Percentiles rank a stretch among this genome's conserved stretches.
phyloP scores from a whole-genome alignment of 2,797 vertebrate species.

The Amblyraja radiata region DNA sequence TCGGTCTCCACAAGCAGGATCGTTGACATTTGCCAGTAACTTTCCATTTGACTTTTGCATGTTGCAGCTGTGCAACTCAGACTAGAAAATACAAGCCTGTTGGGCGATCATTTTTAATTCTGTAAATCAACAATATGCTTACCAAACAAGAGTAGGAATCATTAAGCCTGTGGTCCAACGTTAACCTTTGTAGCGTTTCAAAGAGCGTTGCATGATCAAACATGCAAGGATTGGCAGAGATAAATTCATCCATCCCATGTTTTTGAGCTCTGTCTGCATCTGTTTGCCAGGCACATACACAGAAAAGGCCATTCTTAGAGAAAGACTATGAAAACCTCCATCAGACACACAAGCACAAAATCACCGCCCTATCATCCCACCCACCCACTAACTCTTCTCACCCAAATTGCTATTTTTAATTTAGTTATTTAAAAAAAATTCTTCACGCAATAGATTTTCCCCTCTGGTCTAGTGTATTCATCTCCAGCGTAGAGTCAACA shows the following conservation, averaged over 20 bases:
- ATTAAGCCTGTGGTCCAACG: constrained; percentile 96
- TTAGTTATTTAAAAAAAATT: background rate
- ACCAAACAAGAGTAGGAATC: constrained; percentile 99
- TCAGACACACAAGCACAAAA: constrained; percentile 49
- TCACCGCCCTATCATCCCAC: background rate
- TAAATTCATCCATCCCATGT: constrained; percentile 99
- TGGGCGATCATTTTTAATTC: background rate
- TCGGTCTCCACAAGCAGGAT: background rate
- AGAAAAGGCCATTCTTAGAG: constrained; percentile 86
- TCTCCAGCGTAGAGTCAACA: background rate
- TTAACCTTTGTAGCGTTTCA: constrained; percentile 92
- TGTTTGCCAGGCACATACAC: constrained; percentile 75
- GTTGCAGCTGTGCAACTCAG: background rate
- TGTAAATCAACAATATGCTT: constrained; percentile 64
- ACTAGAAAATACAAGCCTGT: background rate
- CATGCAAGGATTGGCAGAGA: constrained; percentile 97
- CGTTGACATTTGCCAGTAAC: no score
- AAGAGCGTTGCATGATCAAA: constrained; percentile 95
- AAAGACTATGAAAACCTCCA: constrained; percentile 54
- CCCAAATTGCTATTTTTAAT: background rate
- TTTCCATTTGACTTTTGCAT: background rate
- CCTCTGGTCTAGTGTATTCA: background rate
- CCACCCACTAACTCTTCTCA: background rate
- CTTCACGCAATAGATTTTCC: background rate
- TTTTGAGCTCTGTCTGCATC: constrained; percentile 99